Evolutionary conservation across 2,797 vertebrate genomes (phyloP).

Genomic region (Gambelia wislizenii): DNA sequence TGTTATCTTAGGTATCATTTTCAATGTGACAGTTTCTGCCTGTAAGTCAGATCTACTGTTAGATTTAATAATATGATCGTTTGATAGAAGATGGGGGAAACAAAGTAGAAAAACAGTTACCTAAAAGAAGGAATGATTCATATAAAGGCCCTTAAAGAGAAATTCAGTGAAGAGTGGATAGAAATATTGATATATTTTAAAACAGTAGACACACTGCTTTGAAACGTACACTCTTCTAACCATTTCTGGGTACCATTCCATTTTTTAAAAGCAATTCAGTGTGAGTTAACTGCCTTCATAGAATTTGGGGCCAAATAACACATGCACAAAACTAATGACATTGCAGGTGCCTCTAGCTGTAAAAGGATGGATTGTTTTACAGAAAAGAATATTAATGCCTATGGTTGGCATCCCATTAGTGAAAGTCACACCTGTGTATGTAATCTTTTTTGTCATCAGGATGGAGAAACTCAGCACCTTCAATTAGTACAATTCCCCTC

Average conservation of each 20-base stretch:
- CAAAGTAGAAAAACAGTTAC: slow-evolving; percentile 22
- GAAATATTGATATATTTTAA: background rate
- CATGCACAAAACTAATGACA: background rate
- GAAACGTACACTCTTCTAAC: background rate
- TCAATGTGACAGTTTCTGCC: slow-evolving; percentile 26
- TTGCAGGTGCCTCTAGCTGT: fast-evolving
- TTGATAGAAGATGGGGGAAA: background rate
- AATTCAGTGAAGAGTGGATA: slow-evolving; percentile 24
- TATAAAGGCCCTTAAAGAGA: slow-evolving; percentile 19
- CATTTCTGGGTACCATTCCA: background rate
- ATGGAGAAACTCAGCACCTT: too few species aligned
- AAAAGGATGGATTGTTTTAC: background rate
- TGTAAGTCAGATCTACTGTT: slow-evolving; percentile 40
- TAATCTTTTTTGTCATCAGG: too few species aligned
- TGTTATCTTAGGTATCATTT: slow-evolving; percentile 20
- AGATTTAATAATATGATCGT: slow-evolving; percentile 39
- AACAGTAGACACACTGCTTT: background rate
- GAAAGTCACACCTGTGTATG: too few species aligned
- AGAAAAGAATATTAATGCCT: background rate
- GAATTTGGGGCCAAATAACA: background rate
- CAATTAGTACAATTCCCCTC: too few species aligned
- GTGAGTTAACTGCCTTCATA: background rate
- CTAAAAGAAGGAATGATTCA: slow-evolving; percentile 26
- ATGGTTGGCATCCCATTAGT: background rate
- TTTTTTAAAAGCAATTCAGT: background rate